Evolutionary conservation across 1,140 invertebrate species (phyloP).

Genomic region (Camponotus pennsylvanicus): DNA sequence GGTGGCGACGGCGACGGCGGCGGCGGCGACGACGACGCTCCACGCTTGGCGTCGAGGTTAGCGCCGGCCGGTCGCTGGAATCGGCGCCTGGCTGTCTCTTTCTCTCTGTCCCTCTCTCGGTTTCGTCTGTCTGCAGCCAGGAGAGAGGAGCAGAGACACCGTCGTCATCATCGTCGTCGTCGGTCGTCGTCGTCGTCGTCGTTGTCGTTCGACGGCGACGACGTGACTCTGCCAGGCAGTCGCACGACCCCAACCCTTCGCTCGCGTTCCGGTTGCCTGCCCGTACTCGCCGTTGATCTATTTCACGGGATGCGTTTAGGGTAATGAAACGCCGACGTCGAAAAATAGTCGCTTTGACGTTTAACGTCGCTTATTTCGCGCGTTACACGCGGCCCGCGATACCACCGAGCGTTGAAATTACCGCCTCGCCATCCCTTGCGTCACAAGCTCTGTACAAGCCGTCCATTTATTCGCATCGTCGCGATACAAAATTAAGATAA

Average conservation of each 20-base stretch:
- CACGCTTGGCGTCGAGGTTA: conserved; percentile 77
- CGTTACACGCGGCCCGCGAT: conserved; percentile 15
- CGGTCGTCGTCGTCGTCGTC: conserved; percentile 43
- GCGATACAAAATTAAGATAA: not conserved
- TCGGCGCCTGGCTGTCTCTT: conserved; percentile 77
- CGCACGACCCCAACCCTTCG: conserved; percentile 41
- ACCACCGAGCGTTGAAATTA: conserved; percentile 46
- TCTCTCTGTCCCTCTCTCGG: conserved; percentile 69
- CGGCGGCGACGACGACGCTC: conserved; percentile 71
- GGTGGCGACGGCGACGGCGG: conserved; percentile 63
- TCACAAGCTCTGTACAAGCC: not conserved
- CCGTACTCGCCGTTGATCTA: conserved; percentile 41
- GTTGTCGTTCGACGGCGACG: conserved; percentile 65
- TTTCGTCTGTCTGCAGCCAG: conserved; percentile 66
- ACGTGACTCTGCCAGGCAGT: conserved; percentile 65
- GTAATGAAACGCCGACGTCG: conserved; percentile 62
- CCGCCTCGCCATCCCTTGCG: not conserved
- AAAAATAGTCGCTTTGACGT: conserved; percentile 47
- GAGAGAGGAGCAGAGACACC: conserved; percentile 64
- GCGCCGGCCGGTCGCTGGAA: conserved; percentile 75
- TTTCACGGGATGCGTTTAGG: conserved; percentile 57
- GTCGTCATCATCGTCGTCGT: conserved; percentile 63
- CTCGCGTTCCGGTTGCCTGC: conserved; percentile 18
- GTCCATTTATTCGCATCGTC: not conserved
- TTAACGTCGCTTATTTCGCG: not conserved